phyloP scores from a whole-genome alignment of 2,113 vertebrate species.

The Oreochromis aureus region DNA sequence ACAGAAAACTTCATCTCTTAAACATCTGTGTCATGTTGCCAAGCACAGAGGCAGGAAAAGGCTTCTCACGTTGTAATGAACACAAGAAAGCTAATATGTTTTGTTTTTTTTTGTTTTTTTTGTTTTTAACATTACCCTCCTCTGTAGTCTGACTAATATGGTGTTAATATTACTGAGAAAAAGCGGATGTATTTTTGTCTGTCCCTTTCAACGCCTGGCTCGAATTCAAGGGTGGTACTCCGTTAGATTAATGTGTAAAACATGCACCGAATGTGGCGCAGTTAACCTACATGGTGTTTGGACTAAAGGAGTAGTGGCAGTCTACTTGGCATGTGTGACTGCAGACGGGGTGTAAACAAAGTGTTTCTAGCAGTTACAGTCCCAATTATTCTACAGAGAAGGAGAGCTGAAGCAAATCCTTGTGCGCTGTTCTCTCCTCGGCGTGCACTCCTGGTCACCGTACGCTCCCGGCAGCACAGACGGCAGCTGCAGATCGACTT shows the following conservation, averaged over 20 bases:
- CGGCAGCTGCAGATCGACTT: constrained; percentile 59
- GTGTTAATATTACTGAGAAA: constrained; percentile 21
- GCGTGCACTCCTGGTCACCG: constrained; percentile 34
- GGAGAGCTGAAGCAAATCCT: constrained; percentile 29
- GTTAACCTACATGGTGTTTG: constrained; percentile 53
- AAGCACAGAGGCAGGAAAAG: constrained; percentile 13
- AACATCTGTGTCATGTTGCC: constrained; percentile 38
- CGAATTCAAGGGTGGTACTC: constrained; percentile 15
- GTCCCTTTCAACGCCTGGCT: not conserved
- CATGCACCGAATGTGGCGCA: constrained; percentile 26
- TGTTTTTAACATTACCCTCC: constrained; percentile 18
- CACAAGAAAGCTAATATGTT: constrained; percentile 1
- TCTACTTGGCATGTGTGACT: constrained; percentile 42
- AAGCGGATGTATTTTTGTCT: constrained; percentile 18
- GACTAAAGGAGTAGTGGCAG: constrained; percentile 35
- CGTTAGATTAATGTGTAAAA: constrained; percentile 49
- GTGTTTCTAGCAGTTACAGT: constrained; percentile 31
- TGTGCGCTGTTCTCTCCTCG: not conserved
- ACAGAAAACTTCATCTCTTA: constrained; percentile 42
- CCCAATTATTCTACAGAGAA: constrained; percentile 43
- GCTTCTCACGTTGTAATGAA: constrained; percentile 14
- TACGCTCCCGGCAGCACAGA: constrained; percentile 1
- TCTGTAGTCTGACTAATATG: constrained; percentile 34
- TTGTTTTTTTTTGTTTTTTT: not conserved
- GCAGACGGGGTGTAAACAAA: constrained; percentile 39